A percentile compares a stretch with the other conserved stretches of the same genome.
Conservation (phyloP, 2,888 invertebrate species). For the Ganaspis brasiliensis region DNA sequence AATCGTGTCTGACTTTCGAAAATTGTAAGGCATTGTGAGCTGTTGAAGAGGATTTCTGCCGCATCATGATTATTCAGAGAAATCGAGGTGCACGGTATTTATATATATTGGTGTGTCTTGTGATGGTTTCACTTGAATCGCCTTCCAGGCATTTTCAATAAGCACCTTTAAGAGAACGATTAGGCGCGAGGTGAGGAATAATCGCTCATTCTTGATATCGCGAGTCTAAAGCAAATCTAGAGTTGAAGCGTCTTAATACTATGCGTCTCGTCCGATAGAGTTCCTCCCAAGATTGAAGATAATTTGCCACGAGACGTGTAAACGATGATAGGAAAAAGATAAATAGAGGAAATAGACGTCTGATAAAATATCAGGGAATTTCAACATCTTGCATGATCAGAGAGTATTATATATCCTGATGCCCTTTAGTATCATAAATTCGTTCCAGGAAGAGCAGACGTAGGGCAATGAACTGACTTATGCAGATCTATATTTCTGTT, state of each 20-base stretch:
- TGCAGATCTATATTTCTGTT: slow-evolving; percentile 32
- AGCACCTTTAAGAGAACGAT: slow-evolving; percentile 13
- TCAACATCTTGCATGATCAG: slow-evolving; percentile 25
- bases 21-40: slow-evolving; percentile 16
- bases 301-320: not conserved
- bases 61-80: slow-evolving; percentile 43
- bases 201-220: slow-evolving; percentile 2
- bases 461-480: slow-evolving; percentile 29
- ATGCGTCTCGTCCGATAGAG: not conserved
- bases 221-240: not conserved
- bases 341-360: slow-evolving; percentile 9
- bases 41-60: slow-evolving; percentile 4
- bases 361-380: slow-evolving; percentile 10
- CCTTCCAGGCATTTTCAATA: slow-evolving; percentile 37
- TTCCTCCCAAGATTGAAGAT: slow-evolving; percentile 7
- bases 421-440: slow-evolving; percentile 6
- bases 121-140: slow-evolving; percentile 32
- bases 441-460: slow-evolving; percentile 1
- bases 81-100: slow-evolving; percentile 36
- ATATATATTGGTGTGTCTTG: slow-evolving; percentile 16
- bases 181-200: slow-evolving; percentile 9
- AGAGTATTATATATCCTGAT: slow-evolving; percentile 1
- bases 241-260: slow-evolving; percentile 2
- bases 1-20: slow-evolving; percentile 43
- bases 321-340: slow-evolving; percentile 17